A percentile compares a stretch with the other conserved stretches of the same genome.
Conservation (phyloP, 2,888 invertebrate species). For the Myopa tessellatipennis region DNA sequence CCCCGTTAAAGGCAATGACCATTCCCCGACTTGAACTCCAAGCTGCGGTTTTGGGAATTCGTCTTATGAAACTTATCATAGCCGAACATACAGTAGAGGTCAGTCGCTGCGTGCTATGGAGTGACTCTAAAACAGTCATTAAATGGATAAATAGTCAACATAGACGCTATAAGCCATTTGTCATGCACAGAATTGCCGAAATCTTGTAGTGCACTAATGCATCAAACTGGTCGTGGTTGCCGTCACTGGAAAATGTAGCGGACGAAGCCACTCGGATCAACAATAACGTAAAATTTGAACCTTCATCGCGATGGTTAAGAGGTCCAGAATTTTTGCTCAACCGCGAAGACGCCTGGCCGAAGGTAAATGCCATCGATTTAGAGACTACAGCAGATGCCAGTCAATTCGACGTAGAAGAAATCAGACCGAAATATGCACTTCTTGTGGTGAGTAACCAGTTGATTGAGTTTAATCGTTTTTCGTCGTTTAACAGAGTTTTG, state of each 20-base stretch:
- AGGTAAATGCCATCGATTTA: background rate
- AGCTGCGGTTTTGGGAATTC: too few relatives aligned
- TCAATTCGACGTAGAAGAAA: background rate
- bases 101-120: too few relatives aligned
- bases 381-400: background rate
- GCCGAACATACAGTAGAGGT: too few relatives aligned
- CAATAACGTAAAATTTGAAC: background rate
- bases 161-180: too few relatives aligned
- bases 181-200: too few relatives aligned
- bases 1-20: too few relatives aligned
- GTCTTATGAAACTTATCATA: too few relatives aligned
- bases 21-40: too few relatives aligned
- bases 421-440: slow-evolving; percentile 16
- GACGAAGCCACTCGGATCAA: slow-evolving; percentile 18
- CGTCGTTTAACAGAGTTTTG: slow-evolving; percentile 16
- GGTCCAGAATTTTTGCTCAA: slow-evolving; percentile 12
- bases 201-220: background rate
- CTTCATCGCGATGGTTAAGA: slow-evolving; percentile 8
- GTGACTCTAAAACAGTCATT: too few relatives aligned
- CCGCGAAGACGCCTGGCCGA: background rate
- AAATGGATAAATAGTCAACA: too few relatives aligned
- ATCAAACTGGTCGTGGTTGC: slow-evolving; percentile 22
- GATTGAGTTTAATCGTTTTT: slow-evolving; percentile 20
- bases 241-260: slow-evolving; percentile 18
- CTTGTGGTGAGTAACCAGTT: slow-evolving; percentile 7